phyloP scores from a whole-genome alignment of 2,797 vertebrate species.

The Danionella dracula region DNA sequence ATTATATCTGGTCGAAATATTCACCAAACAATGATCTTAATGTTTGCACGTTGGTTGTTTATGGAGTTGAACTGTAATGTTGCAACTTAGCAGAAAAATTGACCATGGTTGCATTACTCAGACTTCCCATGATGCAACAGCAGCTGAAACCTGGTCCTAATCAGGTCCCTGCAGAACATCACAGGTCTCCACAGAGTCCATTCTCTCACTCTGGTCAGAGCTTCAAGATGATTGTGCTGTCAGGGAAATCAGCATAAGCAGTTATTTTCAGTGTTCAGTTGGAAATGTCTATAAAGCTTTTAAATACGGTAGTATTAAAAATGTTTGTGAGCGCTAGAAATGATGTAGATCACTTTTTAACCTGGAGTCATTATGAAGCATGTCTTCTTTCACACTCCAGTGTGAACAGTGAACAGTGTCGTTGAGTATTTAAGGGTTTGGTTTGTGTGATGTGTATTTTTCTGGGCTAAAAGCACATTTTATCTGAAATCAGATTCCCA shows the following conservation, averaged over 20 bases:
- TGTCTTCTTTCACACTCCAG: too few relatives aligned
- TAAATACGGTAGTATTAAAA: too few relatives aligned
- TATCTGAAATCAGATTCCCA: too few relatives aligned
- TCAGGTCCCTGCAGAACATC: conserved; percentile 13
- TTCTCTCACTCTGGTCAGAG: background rate
- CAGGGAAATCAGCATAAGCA: background rate
- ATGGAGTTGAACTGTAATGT: background rate
- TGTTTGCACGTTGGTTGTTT: background rate
- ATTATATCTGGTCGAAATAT: too few relatives aligned
- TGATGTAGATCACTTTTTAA: too few relatives aligned
- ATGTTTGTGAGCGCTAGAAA: too few relatives aligned
- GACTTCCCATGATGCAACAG: conserved; percentile 12
- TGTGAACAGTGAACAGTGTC: too few relatives aligned
- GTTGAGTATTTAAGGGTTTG: too few relatives aligned
- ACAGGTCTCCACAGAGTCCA: background rate
- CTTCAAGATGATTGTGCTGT: background rate
- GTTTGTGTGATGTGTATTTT: too few relatives aligned
- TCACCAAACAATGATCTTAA: background rate
- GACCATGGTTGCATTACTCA: background rate
- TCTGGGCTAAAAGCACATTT: too few relatives aligned
- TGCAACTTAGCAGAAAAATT: background rate
- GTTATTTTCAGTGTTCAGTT: background rate
- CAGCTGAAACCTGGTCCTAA: background rate
- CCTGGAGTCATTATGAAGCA: too few relatives aligned
- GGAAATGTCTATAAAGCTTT: too few relatives aligned